Base-by-base conservation (phyloP, 1,140 invertebrate species). In the Drosophila auraria region DNA sequence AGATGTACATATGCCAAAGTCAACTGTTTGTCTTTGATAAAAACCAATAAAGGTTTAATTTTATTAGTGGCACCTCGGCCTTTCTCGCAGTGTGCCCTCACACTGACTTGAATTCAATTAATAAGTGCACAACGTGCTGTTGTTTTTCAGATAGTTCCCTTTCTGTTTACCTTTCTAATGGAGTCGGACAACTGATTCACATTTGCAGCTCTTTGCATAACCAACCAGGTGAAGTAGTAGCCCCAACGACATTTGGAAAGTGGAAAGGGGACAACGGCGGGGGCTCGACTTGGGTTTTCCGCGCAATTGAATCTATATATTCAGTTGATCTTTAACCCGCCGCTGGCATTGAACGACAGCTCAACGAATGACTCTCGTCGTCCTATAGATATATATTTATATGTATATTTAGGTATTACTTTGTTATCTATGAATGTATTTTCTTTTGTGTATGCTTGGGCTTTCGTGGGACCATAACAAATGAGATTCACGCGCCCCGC, bases 161-260 rank as follows among this genome's bases (percentile, higher is more conserved):
- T 70, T 47, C 14, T 87, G 77, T 87, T 87, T 87, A 47, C 77
- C 47, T 58, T 60, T 83, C 80, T 87, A 89, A 87, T 87, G 84
- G 80, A 69, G 76, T 66, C 74, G 57, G 65, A 63, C 75, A 78
- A 58, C 66, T 78, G 59, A 78, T 59, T 78, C 75, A 74, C 71
- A 73, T 73, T 73, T 72, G 17, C 70, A 72, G 68, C 33, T 56
- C 63, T 69, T 69, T 71, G 68, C 68, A 71, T 70, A 71, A 71
- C 63, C 64, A 38, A 69, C 36, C 51, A 56, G 47, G 47, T 73
- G 56, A 53, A 74, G 71, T 74, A 74, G 71, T 74, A 44, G 44
- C 71, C 45, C 20, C n/a, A 36, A 42, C 15, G 25, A 11, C 42
- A 44, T 44, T 27, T 47, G 47, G 23, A 30, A 42, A 68, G 36